Conservation (phyloP, 2,113 vertebrate species). For the Caretta caretta region DNA sequence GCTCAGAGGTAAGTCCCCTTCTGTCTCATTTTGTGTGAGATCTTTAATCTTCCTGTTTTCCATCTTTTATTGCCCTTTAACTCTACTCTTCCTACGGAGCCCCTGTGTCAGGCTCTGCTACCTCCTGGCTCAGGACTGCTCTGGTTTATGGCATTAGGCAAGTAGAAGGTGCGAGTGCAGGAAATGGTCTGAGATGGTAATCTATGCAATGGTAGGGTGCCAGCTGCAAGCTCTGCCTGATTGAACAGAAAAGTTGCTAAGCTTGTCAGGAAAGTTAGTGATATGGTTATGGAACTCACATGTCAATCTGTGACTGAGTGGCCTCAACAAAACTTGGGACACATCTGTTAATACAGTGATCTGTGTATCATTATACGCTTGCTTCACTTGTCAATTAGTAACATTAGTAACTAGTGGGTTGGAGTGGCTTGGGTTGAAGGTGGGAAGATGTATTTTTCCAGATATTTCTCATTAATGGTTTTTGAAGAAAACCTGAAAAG, state of each 20-base stretch:
- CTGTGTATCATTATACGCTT: not conserved
- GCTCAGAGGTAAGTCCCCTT: not conserved
- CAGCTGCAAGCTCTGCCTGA: not conserved
- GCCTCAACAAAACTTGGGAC: not conserved
- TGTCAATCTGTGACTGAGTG: not conserved
- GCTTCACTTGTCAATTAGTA: slow-evolving; percentile 5
- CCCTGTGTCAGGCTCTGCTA: not conserved
- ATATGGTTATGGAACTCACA: not conserved
- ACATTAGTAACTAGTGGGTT: not conserved
- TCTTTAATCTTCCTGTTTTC: not conserved
- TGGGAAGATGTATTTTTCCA: not conserved
- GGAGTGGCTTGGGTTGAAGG: not conserved
- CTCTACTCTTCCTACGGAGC: not conserved
- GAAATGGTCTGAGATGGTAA: not conserved
- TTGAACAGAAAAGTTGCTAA: not conserved
- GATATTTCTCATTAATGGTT: not conserved
- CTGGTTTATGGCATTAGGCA: not conserved
- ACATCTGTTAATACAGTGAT: not conserved
- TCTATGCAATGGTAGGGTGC: not conserved
- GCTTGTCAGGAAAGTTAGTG: not conserved
- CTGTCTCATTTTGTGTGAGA: not conserved
- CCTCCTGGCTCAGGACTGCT: rapidly evolving
- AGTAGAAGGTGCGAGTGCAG: not conserved
- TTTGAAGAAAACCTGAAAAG: not conserved
- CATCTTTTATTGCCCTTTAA: not conserved